phyloP scores from a whole-genome alignment of 2,888 invertebrate species.

The Metallyticus violacea region DNA sequence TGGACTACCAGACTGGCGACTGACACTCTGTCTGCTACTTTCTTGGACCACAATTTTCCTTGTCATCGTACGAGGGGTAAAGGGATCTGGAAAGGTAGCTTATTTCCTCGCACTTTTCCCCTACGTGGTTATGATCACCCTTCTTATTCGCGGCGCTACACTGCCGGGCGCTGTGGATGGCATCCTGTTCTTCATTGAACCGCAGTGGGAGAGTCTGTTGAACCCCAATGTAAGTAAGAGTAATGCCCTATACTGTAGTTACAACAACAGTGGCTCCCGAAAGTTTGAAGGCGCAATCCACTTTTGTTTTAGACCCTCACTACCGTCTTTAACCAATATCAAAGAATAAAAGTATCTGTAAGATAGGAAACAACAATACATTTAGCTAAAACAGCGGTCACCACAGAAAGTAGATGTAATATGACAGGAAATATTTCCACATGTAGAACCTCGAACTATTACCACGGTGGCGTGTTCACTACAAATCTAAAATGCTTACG shows the following conservation, averaged over 20 bases:
- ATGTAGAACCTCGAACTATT: too few species aligned
- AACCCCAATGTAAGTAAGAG: constrained; percentile 61
- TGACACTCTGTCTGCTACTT: constrained; percentile 61
- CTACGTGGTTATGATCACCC: constrained; percentile 70
- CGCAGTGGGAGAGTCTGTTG: constrained; percentile 71
- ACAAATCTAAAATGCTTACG: too few species aligned
- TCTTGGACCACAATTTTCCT: constrained; percentile 69
- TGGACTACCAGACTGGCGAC: constrained; percentile 62
- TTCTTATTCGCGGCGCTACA: constrained; percentile 59
- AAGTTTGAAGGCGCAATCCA: background rate
- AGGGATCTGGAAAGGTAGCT: constrained; percentile 76
- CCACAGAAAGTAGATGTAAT: too few species aligned
- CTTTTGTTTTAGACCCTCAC: background rate
- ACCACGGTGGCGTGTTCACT: too few species aligned
- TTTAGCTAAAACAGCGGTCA: too few species aligned
- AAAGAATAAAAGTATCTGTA: too few species aligned
- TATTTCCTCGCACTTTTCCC: constrained; percentile 90
- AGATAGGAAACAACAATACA: too few species aligned
- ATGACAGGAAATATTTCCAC: too few species aligned
- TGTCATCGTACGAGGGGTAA: constrained; percentile 69
- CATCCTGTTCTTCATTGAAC: constrained; percentile 74
- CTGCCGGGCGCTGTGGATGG: constrained; percentile 69
- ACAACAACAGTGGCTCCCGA: background rate
- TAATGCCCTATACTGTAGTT: too few species aligned
- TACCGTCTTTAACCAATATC: too few species aligned